Evolutionary conservation across 2,888 invertebrate genomes (phyloP).

Genomic region (Erpobdella octoculata): DNA sequence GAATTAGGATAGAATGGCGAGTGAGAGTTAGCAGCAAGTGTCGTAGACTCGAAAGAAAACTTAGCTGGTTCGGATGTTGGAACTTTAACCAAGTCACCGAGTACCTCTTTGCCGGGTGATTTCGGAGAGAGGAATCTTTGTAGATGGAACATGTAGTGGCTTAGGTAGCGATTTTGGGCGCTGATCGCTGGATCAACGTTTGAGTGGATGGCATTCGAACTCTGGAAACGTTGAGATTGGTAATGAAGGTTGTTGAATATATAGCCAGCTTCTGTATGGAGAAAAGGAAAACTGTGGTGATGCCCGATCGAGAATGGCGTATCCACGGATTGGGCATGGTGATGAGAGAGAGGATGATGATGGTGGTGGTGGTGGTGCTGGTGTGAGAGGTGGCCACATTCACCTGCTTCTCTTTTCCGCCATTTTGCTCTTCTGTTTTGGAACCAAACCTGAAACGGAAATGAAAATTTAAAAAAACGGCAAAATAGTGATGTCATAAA

Average conservation of each 20-base stretch:
- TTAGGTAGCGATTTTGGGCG: neutral
- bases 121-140: neutral
- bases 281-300: neutral
- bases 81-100: no score
- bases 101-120: neutral
- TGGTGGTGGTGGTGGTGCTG: slow-evolving; percentile 34
- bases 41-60: no score
- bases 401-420: slow-evolving; percentile 39
- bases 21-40: neutral
- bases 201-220: neutral
- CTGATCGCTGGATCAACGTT: no score
- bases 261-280: neutral
- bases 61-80: no score
- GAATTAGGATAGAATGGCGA: neutral
- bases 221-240: neutral
- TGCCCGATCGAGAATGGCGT: neutral
- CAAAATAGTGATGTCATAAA: no score
- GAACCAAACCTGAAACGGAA: slow-evolving; percentile 37
- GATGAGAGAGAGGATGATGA: neutral
- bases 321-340: neutral
- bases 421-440: slow-evolving; percentile 40
- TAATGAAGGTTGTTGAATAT: neutral
- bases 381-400: slow-evolving; percentile 41
- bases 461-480: no score
- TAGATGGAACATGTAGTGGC: neutral